Evolutionary conservation across 1,140 invertebrate genomes (phyloP), one percentile per base, ranked within the genome.

Genomic region (Anagrus nilaparvatae): DNA sequence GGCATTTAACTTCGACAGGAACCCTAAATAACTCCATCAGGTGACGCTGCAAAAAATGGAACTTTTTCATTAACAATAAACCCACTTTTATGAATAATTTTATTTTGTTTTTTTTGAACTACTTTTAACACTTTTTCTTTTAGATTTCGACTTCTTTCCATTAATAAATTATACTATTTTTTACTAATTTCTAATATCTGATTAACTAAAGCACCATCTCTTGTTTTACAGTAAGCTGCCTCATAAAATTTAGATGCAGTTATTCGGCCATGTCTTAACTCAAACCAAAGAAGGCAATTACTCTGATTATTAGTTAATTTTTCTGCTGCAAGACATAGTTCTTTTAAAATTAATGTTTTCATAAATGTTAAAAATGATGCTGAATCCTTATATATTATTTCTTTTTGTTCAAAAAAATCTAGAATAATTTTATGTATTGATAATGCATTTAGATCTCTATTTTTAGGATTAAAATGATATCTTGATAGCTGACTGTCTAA

Each of bases 231-330:
- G 8, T 56, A 37, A 20, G 52, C 47, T n/a, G 48, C 56, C 53
- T 65, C 57, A 49, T 65, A 51, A 4, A 60, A 3, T 45, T 58
- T 61, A 3, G 65, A 67, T 27, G 61, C 63, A 20, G 64, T 68
- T 8, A 69, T 50, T 46, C 63, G 33, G 9, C 55, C 61, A 50
- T 59, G 59, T n/a, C 61, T 28, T n/a, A 67, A 36, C 44, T 56
- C 48, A 55, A 54, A 48, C 62, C 59, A 69, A 1, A 54, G 8
- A 34, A 8, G 3, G 34, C 18, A 43, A 9, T 53, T 27, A 40
- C 32, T 36, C 30, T 56, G 59, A 7, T 43, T 30, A 34, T 9
- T 40, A 13, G 60, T 62, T 24, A 17, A 4, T 25, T 41, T 27
- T 48, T 47, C 50, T 25, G 42, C 40, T 49, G 53, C 19, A 23